phyloP scores from a whole-genome alignment of 2,797 vertebrate species.

The Melopsittacus undulatus region DNA sequence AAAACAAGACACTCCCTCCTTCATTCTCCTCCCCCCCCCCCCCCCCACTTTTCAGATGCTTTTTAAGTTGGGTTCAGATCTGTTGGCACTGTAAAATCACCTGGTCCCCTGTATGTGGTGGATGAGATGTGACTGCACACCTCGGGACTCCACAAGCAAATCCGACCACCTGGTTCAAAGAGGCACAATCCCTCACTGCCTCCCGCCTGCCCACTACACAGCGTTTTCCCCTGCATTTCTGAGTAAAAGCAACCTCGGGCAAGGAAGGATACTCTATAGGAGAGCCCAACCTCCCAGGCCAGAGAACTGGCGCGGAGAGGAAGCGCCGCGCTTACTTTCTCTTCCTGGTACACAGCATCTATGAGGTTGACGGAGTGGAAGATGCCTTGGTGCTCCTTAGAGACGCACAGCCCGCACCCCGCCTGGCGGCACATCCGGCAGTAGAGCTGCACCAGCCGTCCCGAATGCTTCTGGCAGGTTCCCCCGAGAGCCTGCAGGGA shows the following conservation, averaged over 20 bases:
- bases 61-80: background rate
- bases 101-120: accelerated
- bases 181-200: background rate
- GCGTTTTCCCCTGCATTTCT: accelerated
- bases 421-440: constrained; percentile 68
- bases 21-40: background rate
- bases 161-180: accelerated
- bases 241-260: background rate
- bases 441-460: constrained; percentile 60
- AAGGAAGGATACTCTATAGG: accelerated
- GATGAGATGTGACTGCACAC: accelerated
- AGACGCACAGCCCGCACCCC: constrained; percentile 70
- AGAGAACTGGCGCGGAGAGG: background rate
- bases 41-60: background rate
- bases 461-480: constrained; percentile 59
- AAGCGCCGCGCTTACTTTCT: constrained; percentile 55
- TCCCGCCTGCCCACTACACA: background rate
- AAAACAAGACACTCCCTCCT: background rate
- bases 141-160: accelerated
- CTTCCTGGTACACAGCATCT: constrained; percentile 70
- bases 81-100: accelerated
- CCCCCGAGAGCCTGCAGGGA: background rate
- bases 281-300: background rate
- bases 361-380: constrained; percentile 75
- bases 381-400: constrained; percentile 66